Base-by-base conservation (phyloP, 2,797 vertebrate genomes). In the Rhadinocentrus ornatus region DNA sequence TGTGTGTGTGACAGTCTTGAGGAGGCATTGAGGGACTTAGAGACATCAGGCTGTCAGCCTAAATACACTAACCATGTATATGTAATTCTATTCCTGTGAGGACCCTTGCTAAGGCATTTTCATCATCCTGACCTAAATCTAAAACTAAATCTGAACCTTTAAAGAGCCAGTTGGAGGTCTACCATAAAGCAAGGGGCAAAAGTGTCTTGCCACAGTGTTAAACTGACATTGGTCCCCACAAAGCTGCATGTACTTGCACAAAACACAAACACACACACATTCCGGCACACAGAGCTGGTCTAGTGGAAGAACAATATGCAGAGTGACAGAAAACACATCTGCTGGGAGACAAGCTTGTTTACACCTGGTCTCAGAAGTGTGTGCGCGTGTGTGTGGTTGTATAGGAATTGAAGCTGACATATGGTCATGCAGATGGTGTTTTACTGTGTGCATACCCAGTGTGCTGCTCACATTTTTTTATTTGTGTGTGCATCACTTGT, bases 321-420 rank as follows among this genome's bases (percentile, higher is more conserved):
- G 77, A 80, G 79, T 84, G 85, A 84, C 85, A 86, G 77, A 52
- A 78, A 84, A 82, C 85, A 84, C 85, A 82, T 86, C 85, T 80
- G 75, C 71, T 78, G 85, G 77, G 82, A 80, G 76, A 75, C 77
- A 66, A 66, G 72, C 66, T 82, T 84, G 82, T 86, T 84, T 84
- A 80, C 85, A 80, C 82, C 85, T 82, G 82, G 66, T 71, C 73
- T 84, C 84, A 37, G 39, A 32, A 27, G 57, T 67, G 57, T 48
- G 35, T 65, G 32, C 7, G 55, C 27, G 31, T 66, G 60, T 39
- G 35, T 52, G 66, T 20, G 35, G 31, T 27, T 71, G 62, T 48
- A n/a, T 50, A 13, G 56, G 63, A 71, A 53, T 22, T 70, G 68
- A 71, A 62, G 59, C 57, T 74, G 73, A 80, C 81, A 81, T 86